Percentiles rank a stretch among this genome's conserved stretches.
Evolutionary conservation across 1,140 invertebrate genomes (phyloP).

Genomic region (Drosophila arizonae): DNA sequence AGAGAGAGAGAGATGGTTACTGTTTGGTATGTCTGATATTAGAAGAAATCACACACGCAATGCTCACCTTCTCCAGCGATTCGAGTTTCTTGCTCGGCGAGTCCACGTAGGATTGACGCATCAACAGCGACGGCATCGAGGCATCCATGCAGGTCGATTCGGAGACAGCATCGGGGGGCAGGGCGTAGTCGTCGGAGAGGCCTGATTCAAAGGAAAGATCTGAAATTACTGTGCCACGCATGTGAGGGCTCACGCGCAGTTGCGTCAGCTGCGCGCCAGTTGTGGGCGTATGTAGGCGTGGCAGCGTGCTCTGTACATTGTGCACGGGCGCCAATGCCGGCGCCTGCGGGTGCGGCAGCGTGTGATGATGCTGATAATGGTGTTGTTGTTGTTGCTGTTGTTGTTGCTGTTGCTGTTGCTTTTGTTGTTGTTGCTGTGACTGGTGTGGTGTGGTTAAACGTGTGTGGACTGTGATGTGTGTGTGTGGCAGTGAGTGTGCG

Average conservation of each 20-base stretch:
- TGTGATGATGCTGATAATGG: conserved; percentile 42
- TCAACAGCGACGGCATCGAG: conserved; percentile 87
- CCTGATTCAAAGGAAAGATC: conserved; percentile 96
- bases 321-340: conserved; percentile 32
- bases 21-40: background rate
- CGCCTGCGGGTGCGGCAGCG: conserved; percentile 34
- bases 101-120: conserved; percentile 87
- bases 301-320: conserved; percentile 59
- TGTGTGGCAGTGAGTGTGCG: conserved; percentile 35
- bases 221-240: conserved; percentile 84
- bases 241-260: conserved; percentile 63
- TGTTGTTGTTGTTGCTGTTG: conserved; percentile 33
- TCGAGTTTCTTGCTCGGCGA: conserved; percentile 88
- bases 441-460: conserved; percentile 33
- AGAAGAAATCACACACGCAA: no score
- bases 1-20: background rate
- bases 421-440: conserved; percentile 28
- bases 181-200: conserved; percentile 97
- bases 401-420: conserved; percentile 32
- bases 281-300: conserved; percentile 53
- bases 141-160: conserved; percentile 89
- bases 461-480: conserved; percentile 30
- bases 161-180: conserved; percentile 95
- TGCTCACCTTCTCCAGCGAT: conserved; percentile 90
- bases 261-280: conserved; percentile 54